These are phyloP conservation scores for Dipodomys ordii DNA, from an alignment of 2,113 vertebrate genomes.

Conservation along the genomic window DNA sequence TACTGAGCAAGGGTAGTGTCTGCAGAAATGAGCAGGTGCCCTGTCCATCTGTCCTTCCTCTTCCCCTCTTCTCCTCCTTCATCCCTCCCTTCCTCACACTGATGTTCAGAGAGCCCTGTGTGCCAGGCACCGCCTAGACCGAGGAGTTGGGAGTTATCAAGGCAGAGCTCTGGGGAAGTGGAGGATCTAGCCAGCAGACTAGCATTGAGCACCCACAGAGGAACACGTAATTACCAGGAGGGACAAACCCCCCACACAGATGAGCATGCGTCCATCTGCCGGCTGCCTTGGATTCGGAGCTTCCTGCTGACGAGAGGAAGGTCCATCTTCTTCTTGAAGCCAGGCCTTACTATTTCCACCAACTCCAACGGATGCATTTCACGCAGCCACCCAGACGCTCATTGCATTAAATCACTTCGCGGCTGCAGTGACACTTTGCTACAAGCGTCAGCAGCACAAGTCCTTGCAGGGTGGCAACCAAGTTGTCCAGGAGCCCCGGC, in stretches of 20 bases:
- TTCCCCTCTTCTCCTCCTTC: too few species aligned
- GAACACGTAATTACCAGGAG: not conserved
- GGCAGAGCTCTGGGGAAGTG: not conserved
- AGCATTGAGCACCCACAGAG: not conserved
- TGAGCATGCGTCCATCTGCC: not conserved
- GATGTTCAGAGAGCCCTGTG: not conserved
- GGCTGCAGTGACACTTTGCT: not conserved
- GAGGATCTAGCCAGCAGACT: not conserved
- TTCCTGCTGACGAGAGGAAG: conserved; percentile 32
- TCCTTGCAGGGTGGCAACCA: not conserved
- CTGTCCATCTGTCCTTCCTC: not conserved
- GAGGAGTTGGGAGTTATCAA: not conserved
- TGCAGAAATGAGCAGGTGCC: too few species aligned
- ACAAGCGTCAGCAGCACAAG: not conserved
- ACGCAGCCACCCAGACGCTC: not conserved
- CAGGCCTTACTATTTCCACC: not conserved
- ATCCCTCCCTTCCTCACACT: not conserved
- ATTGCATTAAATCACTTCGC: not conserved
- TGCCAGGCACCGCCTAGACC: not conserved
- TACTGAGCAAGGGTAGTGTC: not conserved
- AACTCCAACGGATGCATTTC: not conserved
- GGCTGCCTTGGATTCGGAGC: conserved; percentile 27
- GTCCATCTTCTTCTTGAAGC: not conserved
- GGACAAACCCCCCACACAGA: not conserved
- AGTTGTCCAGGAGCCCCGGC: not conserved